A percentile compares a stretch with the other conserved stretches of the same genome.
These are phyloP conservation scores for Microcebus jonahi DNA, from an alignment of 2,113 vertebrate genomes.

Conservation along the genomic window DNA sequence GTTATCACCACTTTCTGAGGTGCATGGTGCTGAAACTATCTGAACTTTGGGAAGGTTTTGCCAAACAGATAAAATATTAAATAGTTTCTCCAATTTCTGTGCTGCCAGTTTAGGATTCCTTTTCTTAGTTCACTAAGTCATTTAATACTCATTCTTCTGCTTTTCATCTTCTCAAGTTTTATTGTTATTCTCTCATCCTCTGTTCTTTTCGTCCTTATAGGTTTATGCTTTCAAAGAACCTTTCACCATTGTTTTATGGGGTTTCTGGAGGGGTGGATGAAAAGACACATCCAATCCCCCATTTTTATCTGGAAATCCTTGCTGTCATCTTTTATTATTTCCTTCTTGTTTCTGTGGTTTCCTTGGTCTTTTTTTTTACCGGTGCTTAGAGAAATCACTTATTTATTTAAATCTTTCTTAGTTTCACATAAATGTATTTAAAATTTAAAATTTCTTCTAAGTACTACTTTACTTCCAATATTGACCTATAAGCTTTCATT, in stretches of 20 bases:
- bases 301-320: constrained; percentile 43
- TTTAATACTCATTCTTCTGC: constrained; percentile 36
- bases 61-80: not conserved
- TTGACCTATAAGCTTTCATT: not conserved
- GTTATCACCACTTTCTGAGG: not conserved
- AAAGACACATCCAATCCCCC: not conserved
- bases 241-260: constrained; percentile 18
- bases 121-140: constrained; percentile 5
- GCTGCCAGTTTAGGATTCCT: not conserved
- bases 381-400: constrained; percentile 2
- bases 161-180: constrained; percentile 31
- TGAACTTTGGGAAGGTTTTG: not conserved
- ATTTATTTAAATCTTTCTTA: constrained; percentile 11
- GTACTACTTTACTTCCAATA: not conserved
- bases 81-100: not conserved
- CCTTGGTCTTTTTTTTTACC: constrained; percentile 30
- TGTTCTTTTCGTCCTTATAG: not conserved
- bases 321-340: constrained; percentile 61
- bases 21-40: not conserved
- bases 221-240: not conserved
- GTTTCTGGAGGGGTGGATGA: constrained; percentile 19
- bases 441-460: not conserved
- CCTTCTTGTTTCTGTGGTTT: constrained; percentile 38
- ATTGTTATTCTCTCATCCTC: not conserved
- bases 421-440: constrained; percentile 29